A percentile compares a stretch with the other conserved stretches of the same genome.
phyloP scores from a whole-genome alignment of 2,797 vertebrate species.

The Pangasius sanitwongsei region DNA sequence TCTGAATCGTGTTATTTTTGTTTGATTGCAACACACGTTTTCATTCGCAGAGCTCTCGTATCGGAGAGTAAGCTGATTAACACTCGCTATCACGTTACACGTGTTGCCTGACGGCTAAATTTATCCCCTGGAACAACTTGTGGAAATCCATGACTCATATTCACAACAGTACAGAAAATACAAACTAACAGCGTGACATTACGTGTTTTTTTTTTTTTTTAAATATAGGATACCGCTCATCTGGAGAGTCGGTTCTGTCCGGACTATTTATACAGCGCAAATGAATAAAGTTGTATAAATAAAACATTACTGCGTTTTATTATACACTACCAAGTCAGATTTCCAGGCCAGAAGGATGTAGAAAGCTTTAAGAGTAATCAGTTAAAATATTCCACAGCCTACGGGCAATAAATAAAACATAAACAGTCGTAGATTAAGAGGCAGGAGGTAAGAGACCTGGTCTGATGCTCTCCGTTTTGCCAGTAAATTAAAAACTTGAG shows the following conservation, averaged over 20 bases:
- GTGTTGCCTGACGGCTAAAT: neutral
- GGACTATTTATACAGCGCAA: neutral
- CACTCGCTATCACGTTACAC: neutral
- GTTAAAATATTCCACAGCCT: neutral
- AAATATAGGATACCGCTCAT: neutral
- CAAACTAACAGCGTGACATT: neutral
- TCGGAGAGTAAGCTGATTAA: neutral
- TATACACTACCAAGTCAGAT: neutral
- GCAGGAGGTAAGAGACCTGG: neutral
- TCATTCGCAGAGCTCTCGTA: neutral
- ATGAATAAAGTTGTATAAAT: neutral
- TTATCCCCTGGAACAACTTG: neutral
- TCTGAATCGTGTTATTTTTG: neutral
- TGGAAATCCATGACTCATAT: neutral
- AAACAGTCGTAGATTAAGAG: neutral
- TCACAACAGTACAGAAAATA: neutral
- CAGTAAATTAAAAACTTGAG: neutral
- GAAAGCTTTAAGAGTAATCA: neutral
- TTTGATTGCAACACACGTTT: neutral
- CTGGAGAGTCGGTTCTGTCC: neutral
- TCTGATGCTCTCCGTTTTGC: neutral
- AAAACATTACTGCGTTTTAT: neutral
- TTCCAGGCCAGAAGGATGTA: neutral
- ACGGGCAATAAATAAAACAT: neutral
- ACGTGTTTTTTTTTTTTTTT: neutral